Base-by-base conservation (phyloP, 2,113 vertebrate species). In the Cryptomyrus ogoouensis region DNA sequence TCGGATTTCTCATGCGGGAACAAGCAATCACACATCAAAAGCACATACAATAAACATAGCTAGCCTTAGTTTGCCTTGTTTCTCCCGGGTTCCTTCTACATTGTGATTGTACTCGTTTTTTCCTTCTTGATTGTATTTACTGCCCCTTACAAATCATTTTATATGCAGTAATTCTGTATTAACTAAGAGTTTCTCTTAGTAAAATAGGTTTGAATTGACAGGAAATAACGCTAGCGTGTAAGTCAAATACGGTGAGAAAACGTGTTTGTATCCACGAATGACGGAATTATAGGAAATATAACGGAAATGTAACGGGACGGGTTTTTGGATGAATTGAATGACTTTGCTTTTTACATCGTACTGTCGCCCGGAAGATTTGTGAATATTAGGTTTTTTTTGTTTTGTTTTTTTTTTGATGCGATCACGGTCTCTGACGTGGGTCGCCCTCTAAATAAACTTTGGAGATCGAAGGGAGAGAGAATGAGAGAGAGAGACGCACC, bases 401-500 rank as follows among this genome's bases (percentile, higher is more conserved):
- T 50, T 13, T n/a, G n/a, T 49, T 13, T 0, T n/a, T n/a, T 27
- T 52, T 85, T 90, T 52, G 35, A 83, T 91, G 87, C 46, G 83
- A 80, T 62, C 89, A 89, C 89, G 44, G 88, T 92, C 89, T 94
- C 93, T 95, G 93, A 94, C 93, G 93, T 91, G 94, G 94, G 91
- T 95, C 96, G 95, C 93, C 95, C 95, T 95, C 95, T 94, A 95
- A 96, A 96, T 96, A 95, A 96, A 95, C 96, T 96, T 95, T 94
- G 91, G 89, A 95, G 95, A 93, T 93, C 93, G n/a, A 44, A 47
- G 80, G 77, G 74, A 47, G 56, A 87, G 85, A 52, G 85, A 35
- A 46, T 27, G 87, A 42, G 52, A 58, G 53, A 88, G 88, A 90
- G 90, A 90, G 90, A 58, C 53, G 39, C 90, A 90, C 87, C 90